Evolutionary conservation across 1,140 invertebrate genomes (phyloP).

Genomic region (Arctopsyche grandis): DNA sequence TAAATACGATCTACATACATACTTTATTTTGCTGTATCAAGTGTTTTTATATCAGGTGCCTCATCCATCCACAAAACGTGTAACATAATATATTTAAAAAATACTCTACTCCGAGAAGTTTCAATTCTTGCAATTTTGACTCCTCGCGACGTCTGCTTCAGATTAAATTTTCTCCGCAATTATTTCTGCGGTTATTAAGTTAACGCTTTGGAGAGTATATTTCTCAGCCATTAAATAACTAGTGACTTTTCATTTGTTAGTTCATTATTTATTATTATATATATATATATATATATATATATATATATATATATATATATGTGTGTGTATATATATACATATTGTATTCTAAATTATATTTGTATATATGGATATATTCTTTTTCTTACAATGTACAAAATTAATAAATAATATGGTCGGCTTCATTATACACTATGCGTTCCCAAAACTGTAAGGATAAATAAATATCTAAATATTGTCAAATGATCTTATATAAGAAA

Average conservation of each 20-base stretch:
- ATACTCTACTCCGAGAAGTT: background rate
- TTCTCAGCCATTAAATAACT: slow-evolving; percentile 25
- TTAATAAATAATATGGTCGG: background rate
- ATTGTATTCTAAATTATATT: slow-evolving; percentile 17
- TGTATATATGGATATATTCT: background rate
- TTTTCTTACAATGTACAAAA: background rate
- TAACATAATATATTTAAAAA: background rate
- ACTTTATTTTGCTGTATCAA: slow-evolving; percentile 19
- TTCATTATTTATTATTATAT: slow-evolving; percentile 23
- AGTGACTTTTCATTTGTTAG: slow-evolving; percentile 17
- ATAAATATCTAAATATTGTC: no score
- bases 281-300: slow-evolving; percentile 6
- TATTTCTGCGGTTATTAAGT: slow-evolving; percentile 29
- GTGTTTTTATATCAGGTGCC: slow-evolving; percentile 18
- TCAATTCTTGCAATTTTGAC: slow-evolving; percentile 16
- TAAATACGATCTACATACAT: background rate
- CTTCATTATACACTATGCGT: no score
- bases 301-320: slow-evolving; percentile 12
- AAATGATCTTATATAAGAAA: no score
- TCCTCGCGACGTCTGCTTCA: slow-evolving; percentile 11
- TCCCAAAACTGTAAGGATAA: no score
- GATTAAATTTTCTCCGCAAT: slow-evolving; percentile 25
- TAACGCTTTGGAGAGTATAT: slow-evolving; percentile 16
- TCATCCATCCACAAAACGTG: slow-evolving; percentile 14
- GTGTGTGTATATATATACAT: background rate